phyloP scores from a whole-genome alignment of 2,113 vertebrate species.

The Oostethus manadensis region DNA sequence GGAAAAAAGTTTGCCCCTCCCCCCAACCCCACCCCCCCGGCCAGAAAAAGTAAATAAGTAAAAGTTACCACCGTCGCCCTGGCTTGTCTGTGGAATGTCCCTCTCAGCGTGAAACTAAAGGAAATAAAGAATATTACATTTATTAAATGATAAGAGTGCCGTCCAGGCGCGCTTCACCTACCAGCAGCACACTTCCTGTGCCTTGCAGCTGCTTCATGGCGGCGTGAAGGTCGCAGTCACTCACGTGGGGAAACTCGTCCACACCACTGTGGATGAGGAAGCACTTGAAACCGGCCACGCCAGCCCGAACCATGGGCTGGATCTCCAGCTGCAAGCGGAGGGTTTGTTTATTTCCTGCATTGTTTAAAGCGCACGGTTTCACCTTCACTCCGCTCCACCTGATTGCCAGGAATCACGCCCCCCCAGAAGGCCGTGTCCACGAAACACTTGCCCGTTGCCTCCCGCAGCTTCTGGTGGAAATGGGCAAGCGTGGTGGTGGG shows the following conservation, averaged over 20 bases:
- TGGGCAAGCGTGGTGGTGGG: slow-evolving; percentile 74
- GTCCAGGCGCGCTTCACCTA: slow-evolving; percentile 28
- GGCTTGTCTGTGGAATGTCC: slow-evolving; percentile 47
- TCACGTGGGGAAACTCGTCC: slow-evolving; percentile 77
- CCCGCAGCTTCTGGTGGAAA: slow-evolving; percentile 64
- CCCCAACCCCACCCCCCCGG: too few relatives aligned
- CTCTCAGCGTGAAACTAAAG: slow-evolving; percentile 77
- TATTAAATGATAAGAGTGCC: background rate
- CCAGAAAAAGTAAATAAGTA: background rate
- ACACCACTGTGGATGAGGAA: slow-evolving; percentile 81
- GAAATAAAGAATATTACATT: slow-evolving; percentile 1
- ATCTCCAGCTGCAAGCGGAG: slow-evolving; percentile 65
- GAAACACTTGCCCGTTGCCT: slow-evolving; percentile 72
- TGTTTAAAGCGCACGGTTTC: background rate
- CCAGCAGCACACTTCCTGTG: slow-evolving; percentile 76
- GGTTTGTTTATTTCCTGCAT: background rate
- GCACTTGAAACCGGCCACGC: slow-evolving; percentile 80
- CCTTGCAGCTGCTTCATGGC: slow-evolving; percentile 75
- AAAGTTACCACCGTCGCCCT: slow-evolving; percentile 45
- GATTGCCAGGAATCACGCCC: slow-evolving; percentile 76
- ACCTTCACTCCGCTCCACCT: slow-evolving; percentile 50
- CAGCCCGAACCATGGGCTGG: slow-evolving; percentile 72
- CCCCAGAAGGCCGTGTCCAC: slow-evolving; percentile 82
- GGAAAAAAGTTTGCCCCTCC: background rate
- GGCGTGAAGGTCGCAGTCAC: slow-evolving; percentile 64